Evolutionary conservation across 2,797 vertebrate species (phyloP).

Genomic region (Amblyraja radiata): DNA sequence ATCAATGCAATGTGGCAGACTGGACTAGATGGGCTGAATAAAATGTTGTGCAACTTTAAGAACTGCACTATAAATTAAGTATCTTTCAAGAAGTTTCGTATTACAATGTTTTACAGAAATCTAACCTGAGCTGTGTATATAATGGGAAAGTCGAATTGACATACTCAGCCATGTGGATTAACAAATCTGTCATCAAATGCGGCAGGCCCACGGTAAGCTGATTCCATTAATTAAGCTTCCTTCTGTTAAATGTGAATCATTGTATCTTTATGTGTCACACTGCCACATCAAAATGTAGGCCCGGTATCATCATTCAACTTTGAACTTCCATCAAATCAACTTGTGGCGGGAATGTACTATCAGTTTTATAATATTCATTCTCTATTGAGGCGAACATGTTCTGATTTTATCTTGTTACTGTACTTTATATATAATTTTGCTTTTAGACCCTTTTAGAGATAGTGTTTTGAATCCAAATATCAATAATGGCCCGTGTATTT

Average conservation of each 20-base stretch:
- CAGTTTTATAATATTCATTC: background rate
- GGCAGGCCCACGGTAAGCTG: background rate
- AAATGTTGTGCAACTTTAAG: background rate
- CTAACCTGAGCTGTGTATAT: background rate
- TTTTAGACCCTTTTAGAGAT: background rate
- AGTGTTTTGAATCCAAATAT: background rate
- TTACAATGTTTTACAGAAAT: conserved; percentile 19
- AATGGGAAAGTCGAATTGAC: background rate
- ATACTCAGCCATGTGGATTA: background rate
- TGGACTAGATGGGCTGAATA: background rate
- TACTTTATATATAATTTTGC: background rate
- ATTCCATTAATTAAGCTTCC: background rate
- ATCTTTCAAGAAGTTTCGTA: background rate
- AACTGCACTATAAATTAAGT: background rate
- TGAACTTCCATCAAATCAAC: background rate
- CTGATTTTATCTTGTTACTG: no score
- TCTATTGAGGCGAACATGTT: background rate
- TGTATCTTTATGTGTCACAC: background rate
- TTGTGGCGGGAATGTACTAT: background rate
- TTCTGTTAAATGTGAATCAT: background rate
- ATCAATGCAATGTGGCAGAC: background rate
- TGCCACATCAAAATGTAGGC: background rate
- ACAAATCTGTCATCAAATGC: background rate
- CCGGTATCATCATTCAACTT: background rate
- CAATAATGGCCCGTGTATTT: background rate